Conservation (phyloP, 2,797 vertebrate species). For the Anolis apletophallus region DNA sequence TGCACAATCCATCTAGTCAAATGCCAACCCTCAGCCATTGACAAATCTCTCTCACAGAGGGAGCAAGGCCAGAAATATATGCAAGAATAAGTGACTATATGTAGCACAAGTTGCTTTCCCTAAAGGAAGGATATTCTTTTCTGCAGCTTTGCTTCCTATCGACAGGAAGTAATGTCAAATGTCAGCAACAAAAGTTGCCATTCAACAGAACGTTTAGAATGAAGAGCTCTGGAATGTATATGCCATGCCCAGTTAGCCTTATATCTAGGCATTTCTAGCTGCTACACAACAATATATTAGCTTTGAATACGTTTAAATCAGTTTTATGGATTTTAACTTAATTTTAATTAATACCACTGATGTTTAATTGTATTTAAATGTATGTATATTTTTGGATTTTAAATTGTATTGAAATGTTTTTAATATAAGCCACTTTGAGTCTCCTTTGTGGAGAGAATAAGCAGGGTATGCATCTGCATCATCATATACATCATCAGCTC, state of each 20-base stretch:
- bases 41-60: neutral
- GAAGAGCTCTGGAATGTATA: neutral
- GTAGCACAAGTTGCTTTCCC: neutral
- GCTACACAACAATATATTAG: neutral
- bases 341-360: too few species aligned
- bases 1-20: neutral
- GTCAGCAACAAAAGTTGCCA: neutral
- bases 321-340: too few species aligned
- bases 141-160: neutral
- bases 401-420: too few species aligned
- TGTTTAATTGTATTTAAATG: too few species aligned
- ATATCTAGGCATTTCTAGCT: neutral
- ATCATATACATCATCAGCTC: neutral
- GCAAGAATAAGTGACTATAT: neutral
- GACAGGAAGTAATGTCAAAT: neutral
- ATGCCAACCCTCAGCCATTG: neutral
- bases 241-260: neutral
- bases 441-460: too few species aligned
- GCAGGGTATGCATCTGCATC: neutral
- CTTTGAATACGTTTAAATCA: too few species aligned
- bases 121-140: neutral
- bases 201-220: too few species aligned
- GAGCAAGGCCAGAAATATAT: neutral
- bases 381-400: too few species aligned
- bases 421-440: too few species aligned